Evolutionary conservation across 2,113 vertebrate genomes (phyloP).

Genomic region (Rana temporaria): DNA sequence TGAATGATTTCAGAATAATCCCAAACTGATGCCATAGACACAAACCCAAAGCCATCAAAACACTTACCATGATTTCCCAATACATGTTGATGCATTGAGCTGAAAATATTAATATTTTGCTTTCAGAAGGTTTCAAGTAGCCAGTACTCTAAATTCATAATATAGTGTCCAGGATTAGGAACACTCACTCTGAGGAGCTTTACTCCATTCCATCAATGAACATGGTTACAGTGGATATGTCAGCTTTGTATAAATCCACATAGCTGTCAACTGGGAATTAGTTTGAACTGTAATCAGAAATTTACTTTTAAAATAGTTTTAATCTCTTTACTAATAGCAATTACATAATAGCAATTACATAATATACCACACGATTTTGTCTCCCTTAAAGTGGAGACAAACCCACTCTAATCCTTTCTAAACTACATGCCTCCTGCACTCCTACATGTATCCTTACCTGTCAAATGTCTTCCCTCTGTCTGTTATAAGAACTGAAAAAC

Average conservation of each 20-base stretch:
- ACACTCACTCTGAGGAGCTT: neutral
- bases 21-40: too few species aligned
- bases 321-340: neutral
- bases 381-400: too few species aligned
- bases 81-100: neutral
- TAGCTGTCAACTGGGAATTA: neutral
- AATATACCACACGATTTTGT: too few species aligned
- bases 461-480: too few species aligned
- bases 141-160: neutral
- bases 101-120: neutral
- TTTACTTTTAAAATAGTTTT: neutral
- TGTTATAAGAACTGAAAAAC: too few species aligned
- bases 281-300: neutral
- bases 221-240: neutral
- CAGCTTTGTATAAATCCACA: neutral
- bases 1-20: too few species aligned
- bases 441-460: too few species aligned
- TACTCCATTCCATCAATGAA: neutral
- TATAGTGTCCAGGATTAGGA: constrained; percentile 8
- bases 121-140: neutral
- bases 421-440: too few species aligned
- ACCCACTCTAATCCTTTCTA: too few species aligned
- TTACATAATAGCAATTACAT: too few species aligned
- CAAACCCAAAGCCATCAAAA: too few species aligned
- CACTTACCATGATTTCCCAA: neutral